phyloP scores from a whole-genome alignment of 2,113 vertebrate genomes.

The Cyrtonyx montezumae region DNA sequence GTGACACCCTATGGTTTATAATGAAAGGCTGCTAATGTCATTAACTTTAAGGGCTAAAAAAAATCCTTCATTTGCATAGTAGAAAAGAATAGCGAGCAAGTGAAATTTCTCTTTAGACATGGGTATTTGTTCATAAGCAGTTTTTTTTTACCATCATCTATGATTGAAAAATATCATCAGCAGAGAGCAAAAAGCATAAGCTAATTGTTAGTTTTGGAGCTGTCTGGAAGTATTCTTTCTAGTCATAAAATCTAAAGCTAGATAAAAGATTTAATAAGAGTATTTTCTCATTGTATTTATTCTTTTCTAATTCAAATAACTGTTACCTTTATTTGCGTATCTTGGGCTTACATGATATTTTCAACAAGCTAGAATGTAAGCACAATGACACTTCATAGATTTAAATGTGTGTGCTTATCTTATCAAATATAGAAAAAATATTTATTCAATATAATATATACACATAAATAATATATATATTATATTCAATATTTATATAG shows the following conservation, averaged over 20 bases:
- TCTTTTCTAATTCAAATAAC: neutral
- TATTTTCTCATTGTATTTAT: neutral
- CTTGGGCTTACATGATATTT: neutral
- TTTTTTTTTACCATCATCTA: neutral
- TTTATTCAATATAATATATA: neutral
- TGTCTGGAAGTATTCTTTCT: neutral
- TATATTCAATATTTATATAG: too few relatives aligned
- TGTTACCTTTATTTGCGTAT: neutral
- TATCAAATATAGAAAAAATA: neutral
- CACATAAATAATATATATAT: too few relatives aligned
- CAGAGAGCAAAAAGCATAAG: neutral
- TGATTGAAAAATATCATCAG: neutral
- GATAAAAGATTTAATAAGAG: neutral
- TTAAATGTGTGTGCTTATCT: neutral
- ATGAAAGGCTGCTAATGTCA: neutral
- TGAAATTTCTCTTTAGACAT: neutral
- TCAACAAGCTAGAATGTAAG: neutral
- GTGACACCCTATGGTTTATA: neutral
- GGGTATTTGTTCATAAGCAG: neutral
- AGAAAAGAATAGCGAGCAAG: neutral
- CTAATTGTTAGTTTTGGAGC: neutral
- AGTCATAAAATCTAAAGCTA: neutral
- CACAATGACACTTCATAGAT: neutral
- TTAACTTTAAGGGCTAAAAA: neutral
- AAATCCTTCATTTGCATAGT: conserved; percentile 13